Base-by-base conservation (phyloP, 2,888 invertebrate species). In the Microchrysa polita region DNA sequence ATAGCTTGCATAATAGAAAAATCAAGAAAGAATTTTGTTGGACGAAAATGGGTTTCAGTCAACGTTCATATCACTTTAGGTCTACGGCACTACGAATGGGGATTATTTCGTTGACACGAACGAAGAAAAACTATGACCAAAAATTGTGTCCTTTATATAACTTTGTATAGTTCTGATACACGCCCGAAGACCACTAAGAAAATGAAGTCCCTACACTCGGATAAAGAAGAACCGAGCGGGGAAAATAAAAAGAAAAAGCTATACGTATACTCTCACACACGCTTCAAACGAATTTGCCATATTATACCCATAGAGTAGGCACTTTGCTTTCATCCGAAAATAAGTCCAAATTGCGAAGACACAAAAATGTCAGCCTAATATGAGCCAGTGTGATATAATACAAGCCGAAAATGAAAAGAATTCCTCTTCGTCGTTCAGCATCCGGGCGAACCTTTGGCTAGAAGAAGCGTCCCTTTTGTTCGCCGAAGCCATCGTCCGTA, bases 1-100 rank as follows among this genome's bases (percentile, higher is more conserved):
- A 7, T 34, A 55, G 55, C 40, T 40, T 42, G 40, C 40, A 57
- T 57, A 69, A 69, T 69, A 55, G 55, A 69, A 69, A 57, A n/a
- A n/a, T 69, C 69, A 57, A 42, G 69, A 69, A 55, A 40, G 57
- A 69, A 69, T 55, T 69, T 69, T n/a, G 69, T 57, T 69, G 40
- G 69, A 57, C 69, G 69, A 57, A 69, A 55, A 69, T 69, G 42
- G 69, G 40, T 57, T 57, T 69, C 69, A 57, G 55, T 57, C 57
- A 57, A 55, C 55, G 69, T 69, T 63, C 20, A 34, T 34, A 34
- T 34, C 27, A 34, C 27, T 34, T 34, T 34, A 2, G 7, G 27
- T 34, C 7, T n/a, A n/a, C n/a, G n/a, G n/a, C 4, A 34, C 27
- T 34, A 34, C 27, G 27, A n/a, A n/a, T n/a, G 27, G 27, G 27